Base-by-base conservation (phyloP, 2,888 invertebrate species). In the Chaetoderma sp. region DNA sequence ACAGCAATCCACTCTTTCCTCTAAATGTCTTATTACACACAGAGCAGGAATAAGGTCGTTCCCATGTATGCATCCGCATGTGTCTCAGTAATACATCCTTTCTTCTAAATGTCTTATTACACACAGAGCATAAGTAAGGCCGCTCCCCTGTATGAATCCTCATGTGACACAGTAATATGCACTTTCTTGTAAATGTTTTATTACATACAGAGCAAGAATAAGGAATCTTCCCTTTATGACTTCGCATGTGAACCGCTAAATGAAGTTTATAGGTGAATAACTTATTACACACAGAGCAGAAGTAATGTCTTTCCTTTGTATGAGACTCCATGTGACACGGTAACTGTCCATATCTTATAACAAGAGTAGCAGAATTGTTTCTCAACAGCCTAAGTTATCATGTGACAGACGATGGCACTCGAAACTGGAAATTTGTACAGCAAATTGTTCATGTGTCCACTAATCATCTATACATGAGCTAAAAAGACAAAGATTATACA, bases 241-340 rank as follows among this genome's bases (percentile, higher is more conserved):
- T 57, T 33, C 63, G 36, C 18, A 30, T 25, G 32, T 63, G 63
- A 13, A 25, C 28, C 21, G 13, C 32, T 10, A 52, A 13, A n/a
- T 28, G 32, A 18, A 32, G 52, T 23, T 28, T 2, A 4, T 16
- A 18, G 8, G 30, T 25, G 28, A 52, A 52, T 4, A 33, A 18
- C 21, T 30, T 30, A 16, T 52, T 21, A 28, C 73, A 73, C 10
- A 71, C 66, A 0, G 66, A 69, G 63, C 73, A 73, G 27, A 66
- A 60, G 63, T 71, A 71, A 0, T 68, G 71, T 2, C 63, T 63
- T 2, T 65, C 54, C 50, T 71, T 56, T 66, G 70, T 32, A 52
- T 73, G 73, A 10, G 71, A 67, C 58, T 65, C 61, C 6, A 68
- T 71, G 49, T 74, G 74, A 67, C 69, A 69, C 32, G 61, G 59